Conservation (phyloP, 2,113 vertebrate genomes). For the Psilopsiagon aymara region DNA sequence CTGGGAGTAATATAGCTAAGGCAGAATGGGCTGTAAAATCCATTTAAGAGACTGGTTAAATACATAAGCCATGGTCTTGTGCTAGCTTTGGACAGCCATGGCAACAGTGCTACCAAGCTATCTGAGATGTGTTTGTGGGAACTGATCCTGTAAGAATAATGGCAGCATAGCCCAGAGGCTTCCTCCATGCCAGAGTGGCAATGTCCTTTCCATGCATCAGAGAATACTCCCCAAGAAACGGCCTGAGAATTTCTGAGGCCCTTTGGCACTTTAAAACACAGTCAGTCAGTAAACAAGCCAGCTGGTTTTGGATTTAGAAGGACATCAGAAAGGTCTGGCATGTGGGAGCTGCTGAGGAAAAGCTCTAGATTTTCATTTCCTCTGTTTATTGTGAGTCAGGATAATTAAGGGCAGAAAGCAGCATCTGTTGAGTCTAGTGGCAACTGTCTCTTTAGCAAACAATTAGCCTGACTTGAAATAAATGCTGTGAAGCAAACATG, state of each 20-base stretch:
- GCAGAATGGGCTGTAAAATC: constrained; percentile 16
- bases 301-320: background rate
- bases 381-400: background rate
- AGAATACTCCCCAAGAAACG: background rate
- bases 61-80: background rate
- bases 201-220: background rate
- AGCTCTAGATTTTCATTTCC: background rate
- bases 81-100: background rate
- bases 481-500: background rate
- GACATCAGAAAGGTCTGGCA: background rate
- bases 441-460: background rate
- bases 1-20: background rate
- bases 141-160: background rate
- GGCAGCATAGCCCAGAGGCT: background rate
- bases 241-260: background rate
- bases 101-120: background rate
- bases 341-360: background rate
- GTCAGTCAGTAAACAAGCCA: background rate
- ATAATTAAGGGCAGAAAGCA: background rate
- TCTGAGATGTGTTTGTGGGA: background rate
- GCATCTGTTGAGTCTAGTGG: background rate
- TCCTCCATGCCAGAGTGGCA: background rate
- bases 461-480: background rate
- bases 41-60: background rate
- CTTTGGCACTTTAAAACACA: background rate